phyloP scores from a whole-genome alignment of 37 sponge, comb jelly and placozoan species.

The Spongilla lacustris region DNA sequence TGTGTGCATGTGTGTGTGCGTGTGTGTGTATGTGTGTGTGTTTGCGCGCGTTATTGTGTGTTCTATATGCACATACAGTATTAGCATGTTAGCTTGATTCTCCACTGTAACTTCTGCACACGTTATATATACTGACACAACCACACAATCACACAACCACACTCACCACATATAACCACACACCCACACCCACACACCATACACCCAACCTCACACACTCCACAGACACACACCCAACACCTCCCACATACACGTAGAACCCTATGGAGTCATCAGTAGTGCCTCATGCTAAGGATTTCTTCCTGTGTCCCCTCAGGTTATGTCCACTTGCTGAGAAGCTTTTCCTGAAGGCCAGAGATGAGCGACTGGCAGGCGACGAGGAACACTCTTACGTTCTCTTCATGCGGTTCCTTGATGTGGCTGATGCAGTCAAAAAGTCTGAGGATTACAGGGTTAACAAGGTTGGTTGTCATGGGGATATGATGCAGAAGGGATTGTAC shows the following conservation, averaged over 20 bases:
- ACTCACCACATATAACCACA: no score
- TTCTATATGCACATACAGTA: no score
- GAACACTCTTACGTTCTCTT: slow-evolving; percentile 79
- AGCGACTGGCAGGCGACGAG: slow-evolving; percentile 62
- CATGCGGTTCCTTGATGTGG: slow-evolving; percentile 78
- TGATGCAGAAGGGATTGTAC: not conserved
- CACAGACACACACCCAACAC: not conserved
- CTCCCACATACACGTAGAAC: no score
- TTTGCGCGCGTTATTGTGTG: no score
- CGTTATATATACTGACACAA: no score
- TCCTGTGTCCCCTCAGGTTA: slow-evolving; percentile 16
- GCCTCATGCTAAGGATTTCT: no score
- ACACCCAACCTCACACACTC: not conserved
- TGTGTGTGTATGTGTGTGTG: no score
- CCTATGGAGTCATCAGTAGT: no score
- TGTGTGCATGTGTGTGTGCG: no score
- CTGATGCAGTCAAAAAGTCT: slow-evolving; percentile 31
- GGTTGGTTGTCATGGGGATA: not conserved
- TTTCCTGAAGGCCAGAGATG: slow-evolving; percentile 59
- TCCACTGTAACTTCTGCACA: no score
- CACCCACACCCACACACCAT: not conserved
- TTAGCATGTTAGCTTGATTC: no score
- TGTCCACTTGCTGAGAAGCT: slow-evolving; percentile 65
- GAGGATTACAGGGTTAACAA: slow-evolving; percentile 54
- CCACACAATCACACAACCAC: no score